Base-by-base conservation (phyloP, 2,888 invertebrate species). In the Leptopterna dolabrata region DNA sequence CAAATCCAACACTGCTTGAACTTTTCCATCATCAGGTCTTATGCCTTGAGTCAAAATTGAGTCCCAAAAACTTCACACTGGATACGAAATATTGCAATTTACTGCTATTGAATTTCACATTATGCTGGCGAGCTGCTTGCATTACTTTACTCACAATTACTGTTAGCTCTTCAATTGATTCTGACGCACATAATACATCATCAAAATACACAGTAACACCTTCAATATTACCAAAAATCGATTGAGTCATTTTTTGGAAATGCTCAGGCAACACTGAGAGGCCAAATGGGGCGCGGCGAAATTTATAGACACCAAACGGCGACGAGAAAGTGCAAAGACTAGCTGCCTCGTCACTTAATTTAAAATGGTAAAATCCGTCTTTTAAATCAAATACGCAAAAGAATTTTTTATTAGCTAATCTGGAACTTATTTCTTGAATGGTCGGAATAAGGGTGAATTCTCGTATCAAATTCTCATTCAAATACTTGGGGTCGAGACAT, bases 221-320 rank as follows among this genome's bases (percentile, higher is more conserved):
- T 16, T 29, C 29, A 71, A 71, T 71, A 30, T 71, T 29, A 11
- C 73, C 24, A 24, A 51, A 16, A 51, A 14, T 51, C 3, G 51
- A 51, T 51, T 51, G 36, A 71, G 36, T 71, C 29, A 30, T 71
- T 19, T 89, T 89, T 88, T 51, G 51, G 16, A 90, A 90, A 9
- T 89, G 73, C 89, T 90, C 90, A 47, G 24, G 80, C 71, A 86
- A 76, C 76, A 76, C 43, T 24, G 81, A 47, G 7, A 81, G 30
- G n/a, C 81, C 29, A 29, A 51, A 81, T 3, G 27, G 81, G 24
- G 81, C 81, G 3, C 81, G 27, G 27, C 11, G 11, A 27, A 51
- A 81, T 45, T 51, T 81, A 27, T 29, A 47, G 27, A 81, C n/a
- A 36, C 83, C 71, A 41, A 83, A 83, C 13, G 71, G 83, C 0